Conservation (phyloP, 2,888 invertebrate genomes). For the Ennomos fuscantarius region DNA sequence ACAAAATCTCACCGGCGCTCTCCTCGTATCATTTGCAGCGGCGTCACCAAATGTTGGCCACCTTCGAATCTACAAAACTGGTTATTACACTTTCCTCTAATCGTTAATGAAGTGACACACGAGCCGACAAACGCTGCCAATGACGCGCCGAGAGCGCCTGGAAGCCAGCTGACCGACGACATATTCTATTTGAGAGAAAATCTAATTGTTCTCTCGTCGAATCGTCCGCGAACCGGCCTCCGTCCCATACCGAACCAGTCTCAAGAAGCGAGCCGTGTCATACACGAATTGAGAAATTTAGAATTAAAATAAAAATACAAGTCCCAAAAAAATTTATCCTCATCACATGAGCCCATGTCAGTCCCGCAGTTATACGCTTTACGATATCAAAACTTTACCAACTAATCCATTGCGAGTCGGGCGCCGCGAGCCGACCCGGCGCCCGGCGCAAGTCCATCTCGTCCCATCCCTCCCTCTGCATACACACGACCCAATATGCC, state of each 20-base stretch:
- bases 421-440: constrained; percentile 6
- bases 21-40: constrained; percentile 34
- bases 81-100: constrained; percentile 7
- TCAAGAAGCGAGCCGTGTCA: constrained; percentile 77
- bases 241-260: constrained; percentile 69
- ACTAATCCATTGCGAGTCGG: constrained; percentile 52
- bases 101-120: neutral
- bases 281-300: constrained; percentile 75
- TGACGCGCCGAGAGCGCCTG: constrained; percentile 43
- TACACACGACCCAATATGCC: constrained; percentile 83
- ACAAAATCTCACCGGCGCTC: constrained; percentile 70
- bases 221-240: constrained; percentile 27
- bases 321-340: constrained; percentile 69
- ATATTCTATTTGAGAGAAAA: constrained; percentile 5
- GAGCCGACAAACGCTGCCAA: constrained; percentile 24
- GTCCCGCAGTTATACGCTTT: constrained; percentile 69
- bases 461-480: constrained; percentile 55
- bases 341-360: constrained; percentile 80
- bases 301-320: constrained; percentile 49
- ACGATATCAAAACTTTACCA: constrained; percentile 68
- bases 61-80: constrained; percentile 7
- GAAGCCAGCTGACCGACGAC: constrained; percentile 28
- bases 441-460: constrained; percentile 35
- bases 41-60: no score
- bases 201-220: neutral